Evolutionary conservation across 1,140 invertebrate species (phyloP).

Genomic region (Aradophagus sp.): DNA sequence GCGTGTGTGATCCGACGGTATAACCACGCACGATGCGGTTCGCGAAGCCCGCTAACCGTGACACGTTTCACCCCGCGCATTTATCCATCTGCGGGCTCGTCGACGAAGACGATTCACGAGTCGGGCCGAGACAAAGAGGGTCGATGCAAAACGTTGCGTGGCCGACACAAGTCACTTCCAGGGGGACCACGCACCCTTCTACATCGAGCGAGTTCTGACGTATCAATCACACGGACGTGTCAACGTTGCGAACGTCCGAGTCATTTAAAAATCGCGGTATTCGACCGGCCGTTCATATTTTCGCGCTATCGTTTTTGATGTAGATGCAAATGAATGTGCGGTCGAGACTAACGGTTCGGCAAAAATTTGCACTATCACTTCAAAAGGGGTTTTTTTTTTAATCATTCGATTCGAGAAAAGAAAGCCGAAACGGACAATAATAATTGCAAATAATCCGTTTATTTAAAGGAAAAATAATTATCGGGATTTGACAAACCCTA

Average conservation of each 20-base stretch:
- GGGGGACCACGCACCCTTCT: conserved; percentile 10
- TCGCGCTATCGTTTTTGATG: background rate
- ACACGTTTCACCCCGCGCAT: conserved; percentile 60
- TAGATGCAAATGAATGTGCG: too few species aligned
- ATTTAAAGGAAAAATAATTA: too few species aligned
- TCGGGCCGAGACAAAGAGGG: conserved; percentile 13
- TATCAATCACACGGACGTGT: conserved; percentile 35
- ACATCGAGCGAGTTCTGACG: conserved; percentile 2
- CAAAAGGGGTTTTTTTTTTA: too few species aligned
- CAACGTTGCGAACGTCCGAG: conserved; percentile 3
- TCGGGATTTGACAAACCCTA: too few species aligned
- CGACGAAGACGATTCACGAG: conserved; percentile 9
- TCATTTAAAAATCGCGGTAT: conserved; percentile 11
- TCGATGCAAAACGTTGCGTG: conserved; percentile 31
- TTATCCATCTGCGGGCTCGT: conserved; percentile 38
- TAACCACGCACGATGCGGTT: conserved; percentile 28
- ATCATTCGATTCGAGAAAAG: too few species aligned
- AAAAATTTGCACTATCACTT: too few species aligned
- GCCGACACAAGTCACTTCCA: conserved; percentile 24
- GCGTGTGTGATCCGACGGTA: conserved; percentile 23
- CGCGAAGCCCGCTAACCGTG: conserved; percentile 56
- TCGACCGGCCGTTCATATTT: background rate
- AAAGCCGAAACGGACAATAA: too few species aligned
- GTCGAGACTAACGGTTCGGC: too few species aligned
- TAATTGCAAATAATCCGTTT: too few species aligned